phyloP scores from a whole-genome alignment of 2,888 invertebrate species.

The Cerastis leucographa region DNA sequence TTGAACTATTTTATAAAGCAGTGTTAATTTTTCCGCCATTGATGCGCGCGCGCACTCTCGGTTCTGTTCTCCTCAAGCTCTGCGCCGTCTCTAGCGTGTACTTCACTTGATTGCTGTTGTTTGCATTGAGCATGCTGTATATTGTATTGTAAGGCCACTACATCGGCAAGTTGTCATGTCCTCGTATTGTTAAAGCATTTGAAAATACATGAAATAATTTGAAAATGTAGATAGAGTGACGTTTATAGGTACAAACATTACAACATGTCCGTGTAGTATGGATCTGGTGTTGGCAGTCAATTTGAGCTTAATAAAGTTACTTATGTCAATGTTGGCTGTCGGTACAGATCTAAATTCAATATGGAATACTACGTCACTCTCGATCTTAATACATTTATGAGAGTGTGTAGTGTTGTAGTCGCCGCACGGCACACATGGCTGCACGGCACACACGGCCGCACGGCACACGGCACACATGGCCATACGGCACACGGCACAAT shows the following conservation, averaged over 20 bases:
- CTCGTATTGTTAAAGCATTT: slow-evolving; percentile 35
- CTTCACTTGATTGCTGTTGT: slow-evolving; percentile 58
- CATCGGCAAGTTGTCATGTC: slow-evolving; percentile 46
- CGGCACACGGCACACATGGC: slow-evolving; percentile 1
- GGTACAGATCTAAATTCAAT: slow-evolving; percentile 27
- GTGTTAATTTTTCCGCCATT: slow-evolving; percentile 69
- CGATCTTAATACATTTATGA: neutral
- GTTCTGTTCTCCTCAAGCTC: slow-evolving; percentile 77
- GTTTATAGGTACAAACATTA: slow-evolving; percentile 29
- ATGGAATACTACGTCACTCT: slow-evolving; percentile 38
- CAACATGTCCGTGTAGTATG: slow-evolving; percentile 28
- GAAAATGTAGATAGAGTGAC: slow-evolving; percentile 34
- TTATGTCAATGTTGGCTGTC: slow-evolving; percentile 14
- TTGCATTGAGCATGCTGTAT: slow-evolving; percentile 52
- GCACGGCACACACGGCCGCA: slow-evolving; percentile 5
- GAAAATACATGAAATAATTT: slow-evolving; percentile 7
- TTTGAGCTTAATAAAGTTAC: neutral
- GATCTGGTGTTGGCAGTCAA: slow-evolving; percentile 21
- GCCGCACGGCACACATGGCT: slow-evolving; percentile 10
- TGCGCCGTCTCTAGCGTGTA: slow-evolving; percentile 76
- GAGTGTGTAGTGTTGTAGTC: slow-evolving; percentile 19
- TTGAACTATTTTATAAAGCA: slow-evolving; percentile 85
- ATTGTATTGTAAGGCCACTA: slow-evolving; percentile 31
- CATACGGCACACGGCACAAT: slow-evolving; percentile 18
- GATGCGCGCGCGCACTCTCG: slow-evolving; percentile 66